A percentile compares a stretch with the other conserved stretches of the same genome.
These are phyloP conservation scores for Silurus glanis DNA, from an alignment of 2,113 vertebrate genomes.

Conservation along the genomic window DNA sequence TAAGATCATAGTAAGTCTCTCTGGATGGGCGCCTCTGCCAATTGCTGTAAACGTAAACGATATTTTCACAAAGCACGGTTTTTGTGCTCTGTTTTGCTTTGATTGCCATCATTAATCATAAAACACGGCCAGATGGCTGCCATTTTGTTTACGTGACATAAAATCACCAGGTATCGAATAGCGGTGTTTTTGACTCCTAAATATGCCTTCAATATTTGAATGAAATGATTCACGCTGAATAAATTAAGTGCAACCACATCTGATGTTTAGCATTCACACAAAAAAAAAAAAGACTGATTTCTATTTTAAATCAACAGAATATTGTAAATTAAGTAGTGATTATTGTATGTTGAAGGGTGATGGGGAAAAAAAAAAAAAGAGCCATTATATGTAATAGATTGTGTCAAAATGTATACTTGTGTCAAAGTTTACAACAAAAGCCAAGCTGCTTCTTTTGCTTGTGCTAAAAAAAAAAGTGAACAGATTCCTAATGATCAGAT, in stretches of 20 bases:
- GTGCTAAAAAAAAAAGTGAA: too few species aligned
- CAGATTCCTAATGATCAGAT: too few species aligned
- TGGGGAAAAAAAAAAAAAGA: background rate
- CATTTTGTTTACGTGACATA: background rate
- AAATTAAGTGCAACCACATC: background rate
- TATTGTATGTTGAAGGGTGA: background rate
- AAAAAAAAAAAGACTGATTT: background rate
- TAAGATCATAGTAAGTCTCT: too few species aligned
- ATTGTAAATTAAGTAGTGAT: background rate
- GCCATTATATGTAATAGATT: background rate
- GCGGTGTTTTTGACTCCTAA: background rate
- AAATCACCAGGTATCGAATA: background rate
- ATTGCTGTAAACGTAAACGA: too few species aligned
- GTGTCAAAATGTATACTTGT: background rate
- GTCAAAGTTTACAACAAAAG: background rate
- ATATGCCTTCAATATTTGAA: background rate
- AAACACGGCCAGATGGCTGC: background rate
- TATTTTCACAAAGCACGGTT: background rate
- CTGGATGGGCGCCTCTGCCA: too few species aligned
- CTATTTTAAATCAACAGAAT: background rate
- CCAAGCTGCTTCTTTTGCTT: background rate
- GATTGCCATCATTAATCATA: background rate
- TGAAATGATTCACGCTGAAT: background rate
- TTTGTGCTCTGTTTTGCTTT: background rate
- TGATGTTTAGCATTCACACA: background rate